Evolutionary conservation across 2,888 invertebrate genomes (phyloP).

Genomic region (Thecophora atra): DNA sequence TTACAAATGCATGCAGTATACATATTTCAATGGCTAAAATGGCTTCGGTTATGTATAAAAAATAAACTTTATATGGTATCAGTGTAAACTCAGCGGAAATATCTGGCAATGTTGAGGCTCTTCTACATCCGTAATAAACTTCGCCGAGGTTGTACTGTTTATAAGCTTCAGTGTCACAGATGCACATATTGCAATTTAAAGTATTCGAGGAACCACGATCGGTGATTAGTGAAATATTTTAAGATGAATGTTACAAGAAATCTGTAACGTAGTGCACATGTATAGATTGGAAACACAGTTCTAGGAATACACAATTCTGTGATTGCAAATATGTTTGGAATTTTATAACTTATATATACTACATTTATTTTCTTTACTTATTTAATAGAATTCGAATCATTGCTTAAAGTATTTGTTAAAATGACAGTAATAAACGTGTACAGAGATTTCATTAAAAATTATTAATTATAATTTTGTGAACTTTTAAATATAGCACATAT

Average conservation of each 20-base stretch:
- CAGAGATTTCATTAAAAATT: background rate
- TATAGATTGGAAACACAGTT: too few species aligned
- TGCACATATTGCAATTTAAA: background rate
- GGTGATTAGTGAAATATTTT: too few species aligned
- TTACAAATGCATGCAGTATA: background rate
- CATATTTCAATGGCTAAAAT: constrained; percentile 5
- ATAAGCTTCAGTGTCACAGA: background rate
- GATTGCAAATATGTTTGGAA: too few species aligned
- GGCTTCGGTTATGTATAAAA: background rate
- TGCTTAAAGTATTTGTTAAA: too few species aligned
- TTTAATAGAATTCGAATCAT: too few species aligned
- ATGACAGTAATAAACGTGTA: background rate
- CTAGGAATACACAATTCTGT: too few species aligned
- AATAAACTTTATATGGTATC: background rate
- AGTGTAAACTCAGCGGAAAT: background rate
- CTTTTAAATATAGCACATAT: too few species aligned
- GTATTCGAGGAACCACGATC: background rate
- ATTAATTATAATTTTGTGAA: background rate
- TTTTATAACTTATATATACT: too few species aligned
- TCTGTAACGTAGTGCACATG: too few species aligned
- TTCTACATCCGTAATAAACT: background rate
- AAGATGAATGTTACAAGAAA: too few species aligned
- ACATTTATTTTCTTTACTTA: too few species aligned
- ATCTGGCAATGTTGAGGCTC: background rate
- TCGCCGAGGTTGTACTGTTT: background rate